phyloP scores from a whole-genome alignment of 2,113 vertebrate genomes.

The Sturnira hondurensis region DNA sequence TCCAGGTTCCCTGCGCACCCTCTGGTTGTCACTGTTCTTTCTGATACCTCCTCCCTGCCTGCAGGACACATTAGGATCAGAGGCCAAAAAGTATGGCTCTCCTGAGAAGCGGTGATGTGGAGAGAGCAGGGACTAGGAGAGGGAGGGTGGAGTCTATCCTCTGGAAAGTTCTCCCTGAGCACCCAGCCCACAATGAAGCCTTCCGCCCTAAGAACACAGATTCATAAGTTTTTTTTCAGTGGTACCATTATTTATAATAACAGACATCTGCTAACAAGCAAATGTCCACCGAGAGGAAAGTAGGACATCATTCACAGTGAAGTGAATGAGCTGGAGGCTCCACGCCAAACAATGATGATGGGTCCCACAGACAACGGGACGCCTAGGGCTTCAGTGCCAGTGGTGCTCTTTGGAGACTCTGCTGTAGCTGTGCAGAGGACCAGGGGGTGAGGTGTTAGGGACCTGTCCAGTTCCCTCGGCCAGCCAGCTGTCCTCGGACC shows the following conservation, averaged over 20 bases:
- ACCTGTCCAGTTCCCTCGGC: fast-evolving
- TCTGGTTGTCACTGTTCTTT: neutral
- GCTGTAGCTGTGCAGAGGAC: neutral
- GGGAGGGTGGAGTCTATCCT: fast-evolving
- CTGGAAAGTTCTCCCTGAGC: neutral
- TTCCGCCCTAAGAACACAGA: fast-evolving
- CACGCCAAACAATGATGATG: neutral
- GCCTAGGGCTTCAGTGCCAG: neutral
- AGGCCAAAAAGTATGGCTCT: neutral
- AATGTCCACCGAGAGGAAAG: neutral
- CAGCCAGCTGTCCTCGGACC: neutral
- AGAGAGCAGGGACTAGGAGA: neutral
- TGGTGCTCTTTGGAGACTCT: neutral
- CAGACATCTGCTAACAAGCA: neutral
- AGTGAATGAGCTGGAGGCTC: neutral
- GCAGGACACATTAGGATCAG: neutral
- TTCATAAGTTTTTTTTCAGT: neutral
- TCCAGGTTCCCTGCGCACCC: neutral
- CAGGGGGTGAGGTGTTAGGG: neutral
- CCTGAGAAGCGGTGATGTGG: neutral
- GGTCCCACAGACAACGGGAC: neutral
- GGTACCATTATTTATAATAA: neutral
- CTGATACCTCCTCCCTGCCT: neutral
- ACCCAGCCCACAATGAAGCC: neutral
- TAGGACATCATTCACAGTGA: neutral